phyloP scores from a whole-genome alignment of 1,140 invertebrate genomes.

The Acromyrmex echinatior region DNA sequence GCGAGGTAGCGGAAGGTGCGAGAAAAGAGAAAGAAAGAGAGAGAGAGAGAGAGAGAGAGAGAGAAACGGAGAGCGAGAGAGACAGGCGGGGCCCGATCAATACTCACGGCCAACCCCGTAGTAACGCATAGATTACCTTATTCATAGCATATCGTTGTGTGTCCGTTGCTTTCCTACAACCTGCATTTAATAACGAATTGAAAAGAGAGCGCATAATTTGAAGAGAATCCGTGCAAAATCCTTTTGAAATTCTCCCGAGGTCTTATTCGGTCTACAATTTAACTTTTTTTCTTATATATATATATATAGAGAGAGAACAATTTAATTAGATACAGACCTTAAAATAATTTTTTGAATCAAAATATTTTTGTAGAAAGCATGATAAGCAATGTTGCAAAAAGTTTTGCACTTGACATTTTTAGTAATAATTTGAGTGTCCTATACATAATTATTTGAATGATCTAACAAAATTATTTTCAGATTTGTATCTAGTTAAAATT shows the following conservation, averaged over 20 bases:
- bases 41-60: background rate
- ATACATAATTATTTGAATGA: no score
- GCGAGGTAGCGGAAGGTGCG: background rate
- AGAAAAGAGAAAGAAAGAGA: slow-evolving; percentile 30
- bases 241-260: background rate
- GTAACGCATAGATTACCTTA: slow-evolving; percentile 81
- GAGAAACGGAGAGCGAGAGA: slow-evolving; percentile 56
- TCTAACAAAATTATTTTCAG: no score
- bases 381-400: no score
- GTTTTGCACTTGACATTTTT: no score
- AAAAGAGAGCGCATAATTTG: slow-evolving; percentile 36
- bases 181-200: slow-evolving; percentile 56
- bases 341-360: no score
- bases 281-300: background rate
- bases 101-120: slow-evolving; percentile 78
- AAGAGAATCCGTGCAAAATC: slow-evolving; percentile 30
- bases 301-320: no score
- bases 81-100: slow-evolving; percentile 79
- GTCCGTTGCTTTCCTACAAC: slow-evolving; percentile 53
- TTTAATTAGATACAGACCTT: no score
- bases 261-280: background rate
- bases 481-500: no score
- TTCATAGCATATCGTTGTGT: slow-evolving; percentile 74
- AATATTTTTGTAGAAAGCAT: no score
- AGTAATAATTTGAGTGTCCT: no score